Evolutionary conservation across 2,888 invertebrate genomes (phyloP).

Genomic region (Diogma glabrata): DNA sequence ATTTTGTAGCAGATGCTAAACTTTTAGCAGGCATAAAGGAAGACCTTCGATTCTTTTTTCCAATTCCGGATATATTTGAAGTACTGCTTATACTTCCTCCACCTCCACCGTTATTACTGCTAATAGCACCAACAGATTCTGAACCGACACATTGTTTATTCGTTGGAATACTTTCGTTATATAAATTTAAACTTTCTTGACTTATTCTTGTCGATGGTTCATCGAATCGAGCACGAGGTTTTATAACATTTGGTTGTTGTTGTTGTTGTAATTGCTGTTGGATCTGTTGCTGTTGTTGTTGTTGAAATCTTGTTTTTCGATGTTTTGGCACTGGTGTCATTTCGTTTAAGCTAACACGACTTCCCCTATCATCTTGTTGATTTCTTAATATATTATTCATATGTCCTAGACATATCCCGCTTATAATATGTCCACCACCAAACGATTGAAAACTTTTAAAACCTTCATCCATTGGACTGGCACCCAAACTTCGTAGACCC

Average conservation of each 20-base stretch:
- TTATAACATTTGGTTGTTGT: constrained; percentile 42
- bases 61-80: constrained; percentile 2
- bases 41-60: constrained; percentile 34
- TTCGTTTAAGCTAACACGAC: constrained; percentile 49
- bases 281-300: constrained; percentile 52
- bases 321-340: constrained; percentile 58
- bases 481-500: constrained; percentile 52
- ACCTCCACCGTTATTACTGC: neutral
- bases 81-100: neutral
- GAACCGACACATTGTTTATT: neutral
- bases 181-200: constrained; percentile 41
- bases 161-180: constrained; percentile 14
- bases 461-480: constrained; percentile 46
- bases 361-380: constrained; percentile 33
- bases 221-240: constrained; percentile 39
- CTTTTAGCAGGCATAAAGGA: constrained; percentile 52
- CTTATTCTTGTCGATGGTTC: constrained; percentile 38
- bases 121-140: neutral
- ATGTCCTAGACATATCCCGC: constrained; percentile 39
- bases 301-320: constrained; percentile 76
- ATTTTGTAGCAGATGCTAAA: constrained; percentile 56
- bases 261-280: constrained; percentile 51
- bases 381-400: constrained; percentile 16
- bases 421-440: constrained; percentile 35
- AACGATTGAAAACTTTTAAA: constrained; percentile 38